phyloP scores from a whole-genome alignment of 2,888 invertebrate species.

The Macropis europaea region DNA sequence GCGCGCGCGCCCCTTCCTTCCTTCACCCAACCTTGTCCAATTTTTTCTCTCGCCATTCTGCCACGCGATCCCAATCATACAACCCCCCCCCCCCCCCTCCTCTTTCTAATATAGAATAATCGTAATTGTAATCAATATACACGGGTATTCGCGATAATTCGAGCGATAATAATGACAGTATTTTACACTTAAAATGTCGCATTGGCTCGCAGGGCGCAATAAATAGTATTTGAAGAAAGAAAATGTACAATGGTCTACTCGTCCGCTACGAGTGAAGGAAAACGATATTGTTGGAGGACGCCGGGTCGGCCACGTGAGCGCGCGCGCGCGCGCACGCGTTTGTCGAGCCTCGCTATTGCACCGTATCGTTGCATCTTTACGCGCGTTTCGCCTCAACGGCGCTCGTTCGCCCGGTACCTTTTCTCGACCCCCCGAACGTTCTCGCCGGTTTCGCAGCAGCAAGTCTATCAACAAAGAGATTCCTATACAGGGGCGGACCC shows the following conservation, averaged over 20 bases:
- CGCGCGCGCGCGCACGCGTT: slow-evolving; percentile 41
- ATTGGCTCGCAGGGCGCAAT: slow-evolving; percentile 74
- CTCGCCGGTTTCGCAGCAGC: slow-evolving; percentile 64
- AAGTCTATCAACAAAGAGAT: slow-evolving; percentile 78
- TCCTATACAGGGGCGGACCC: slow-evolving; percentile 77
- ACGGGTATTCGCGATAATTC: slow-evolving; percentile 76
- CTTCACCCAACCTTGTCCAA: no score
- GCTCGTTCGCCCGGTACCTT: slow-evolving; percentile 22
- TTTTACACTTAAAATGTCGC: slow-evolving; percentile 79
- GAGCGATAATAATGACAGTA: slow-evolving; percentile 78
- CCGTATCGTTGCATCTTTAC: slow-evolving; percentile 47
- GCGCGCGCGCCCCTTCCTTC: not conserved
- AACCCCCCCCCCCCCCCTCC: slow-evolving; percentile 5
- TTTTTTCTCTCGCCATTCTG: not conserved
- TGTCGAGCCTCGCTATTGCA: slow-evolving; percentile 70
- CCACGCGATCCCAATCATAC: slow-evolving; percentile 12
- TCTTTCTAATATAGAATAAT: slow-evolving; percentile 50
- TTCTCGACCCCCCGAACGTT: slow-evolving; percentile 52
- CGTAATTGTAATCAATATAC: slow-evolving; percentile 74
- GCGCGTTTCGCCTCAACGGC: not conserved
- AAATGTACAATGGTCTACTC: slow-evolving; percentile 78
- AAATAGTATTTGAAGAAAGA: slow-evolving; percentile 77
- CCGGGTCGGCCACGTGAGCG: slow-evolving; percentile 22
- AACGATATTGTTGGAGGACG: slow-evolving; percentile 54
- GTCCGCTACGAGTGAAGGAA: slow-evolving; percentile 50